A percentile compares a stretch with the other conserved stretches of the same genome.
These are phyloP conservation scores for Pyrgilauda ruficollis DNA, from an alignment of 2,113 vertebrate species.

Conservation along the genomic window DNA sequence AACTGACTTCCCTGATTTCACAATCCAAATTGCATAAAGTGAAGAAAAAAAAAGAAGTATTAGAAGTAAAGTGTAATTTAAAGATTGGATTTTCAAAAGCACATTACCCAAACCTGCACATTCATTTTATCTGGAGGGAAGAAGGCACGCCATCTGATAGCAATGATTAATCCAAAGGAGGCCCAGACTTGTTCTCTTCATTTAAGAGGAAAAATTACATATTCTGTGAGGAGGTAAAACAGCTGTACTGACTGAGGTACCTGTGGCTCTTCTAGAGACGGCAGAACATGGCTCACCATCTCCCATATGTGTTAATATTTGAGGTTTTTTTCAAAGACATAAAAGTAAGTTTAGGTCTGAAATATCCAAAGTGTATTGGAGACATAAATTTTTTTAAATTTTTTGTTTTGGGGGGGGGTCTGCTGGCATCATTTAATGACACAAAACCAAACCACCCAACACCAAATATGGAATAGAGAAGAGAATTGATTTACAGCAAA, in stretches of 20 bases:
- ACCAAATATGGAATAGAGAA: not conserved
- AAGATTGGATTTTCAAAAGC: slow-evolving; percentile 42
- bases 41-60: not conserved
- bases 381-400: not conserved
- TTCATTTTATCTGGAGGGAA: slow-evolving; percentile 12
- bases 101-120: not conserved
- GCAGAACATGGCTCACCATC: not conserved
- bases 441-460: not conserved
- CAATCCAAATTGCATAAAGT: slow-evolving; percentile 19
- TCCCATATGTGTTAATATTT: not conserved
- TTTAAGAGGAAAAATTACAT: not conserved
- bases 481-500: not conserved
- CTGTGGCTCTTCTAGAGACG: not conserved
- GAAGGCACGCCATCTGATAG: slow-evolving; percentile 31
- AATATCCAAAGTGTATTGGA: not conserved
- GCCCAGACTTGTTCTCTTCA: slow-evolving; percentile 30
- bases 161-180: slow-evolving; percentile 16
- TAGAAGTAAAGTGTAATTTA: slow-evolving; percentile 16
- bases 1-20: not conserved
- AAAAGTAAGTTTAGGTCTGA: not conserved
- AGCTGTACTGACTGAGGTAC: not conserved
- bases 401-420: not conserved
- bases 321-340: not conserved
- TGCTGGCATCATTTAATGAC: not conserved
- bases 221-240: not conserved